Evolutionary conservation across 1,140 invertebrate genomes (phyloP), one percentile per base, ranked within the genome.

Genomic region (Bathynomus jamesi): DNA sequence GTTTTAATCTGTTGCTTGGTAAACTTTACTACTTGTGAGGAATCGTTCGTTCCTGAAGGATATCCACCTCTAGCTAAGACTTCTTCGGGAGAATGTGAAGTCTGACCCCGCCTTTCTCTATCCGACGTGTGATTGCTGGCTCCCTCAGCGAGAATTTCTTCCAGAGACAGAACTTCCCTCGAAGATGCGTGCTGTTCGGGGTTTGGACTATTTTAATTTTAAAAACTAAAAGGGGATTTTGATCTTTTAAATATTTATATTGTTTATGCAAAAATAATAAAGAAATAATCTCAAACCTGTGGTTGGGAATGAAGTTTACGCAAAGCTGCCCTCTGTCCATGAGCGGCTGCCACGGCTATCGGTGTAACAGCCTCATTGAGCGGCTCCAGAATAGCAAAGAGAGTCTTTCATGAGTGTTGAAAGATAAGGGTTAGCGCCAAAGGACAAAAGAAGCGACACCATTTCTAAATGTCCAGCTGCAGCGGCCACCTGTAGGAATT

Each of bases 81-180:
- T 13, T 60, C 28, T 29, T 53, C 31, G 10, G 53, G 27, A 61
- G 67, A 69, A 53, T 5, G 13, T 2, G 53, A 17, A 11, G 40
- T 7, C 17, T 61, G 63, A 24, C 28, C 31, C 60, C 73, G 70
- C 30, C 74, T 65, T 11, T 76, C 76, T 25, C 73, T 63, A 61
- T 76, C 80, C 64, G 79, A 76, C 17, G 80, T 81, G 46, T 81
- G 77, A 66, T 82, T 78, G 46, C 75, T 80, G 28, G 81, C 85
- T 27, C 91, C 92, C 83, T 95, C 93, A 0, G 93, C 93, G 30
- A 95, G 84, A 81, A 94, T 94, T 81, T 95, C 93, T 81, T 95
- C 93, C 63, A 95, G 83, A 0, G 91, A 93, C 13, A 95, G 84
- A 21, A 94, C 90, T 79, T 93, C 90, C 28, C 71, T 30, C 8